Evolutionary conservation across 2,888 invertebrate species (phyloP), one percentile per base, ranked within the genome.

Genomic region (Sericinus montela): DNA sequence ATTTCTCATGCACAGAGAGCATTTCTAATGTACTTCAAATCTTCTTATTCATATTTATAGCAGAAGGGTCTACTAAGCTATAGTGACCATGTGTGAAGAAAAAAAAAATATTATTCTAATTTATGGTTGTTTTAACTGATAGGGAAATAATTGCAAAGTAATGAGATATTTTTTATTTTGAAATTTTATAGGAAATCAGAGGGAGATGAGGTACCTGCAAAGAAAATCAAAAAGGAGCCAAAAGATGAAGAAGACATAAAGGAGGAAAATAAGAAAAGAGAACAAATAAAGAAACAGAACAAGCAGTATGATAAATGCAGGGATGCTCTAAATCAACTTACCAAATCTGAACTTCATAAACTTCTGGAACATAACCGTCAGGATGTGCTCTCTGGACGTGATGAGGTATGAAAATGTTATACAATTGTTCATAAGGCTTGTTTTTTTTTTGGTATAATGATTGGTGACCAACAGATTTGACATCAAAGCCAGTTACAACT

Each of bases 331-430:
- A 77, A 80, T 3, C 67, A 86, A 10, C 80, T 96, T 14, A 76
- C 77, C 0, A 95, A 93, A 63, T 63, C 72, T 0, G 91, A 95
- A 11, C 79, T 96, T 48, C 75, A 83, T 15, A 69, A 80, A 0
- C 69, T 98, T 25, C 84, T 98, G 14, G 90, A 92, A 56, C 67
- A 76, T 10, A 99, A 99, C 72, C 72, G 89, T 0, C 97, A 97
- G 74, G 85, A 90, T 34, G 71, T 95, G 45, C 92, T 94, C 0
- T 47, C 72, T 47, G 95, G 95, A 0, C 85, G 89, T 49, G 92
- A 94, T 46, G 91, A 90, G 69, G 95, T 95, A 81, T 73, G 19
- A 19, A 25, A 4, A 25, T 25, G 25, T 25, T 30, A 8, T 25
- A n/a, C n/a, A n/a, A n/a, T 5, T 30, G 19, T 15, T 30, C 4